phyloP scores from a whole-genome alignment of 2,797 vertebrate species.

The Sebastes matsubarae region DNA sequence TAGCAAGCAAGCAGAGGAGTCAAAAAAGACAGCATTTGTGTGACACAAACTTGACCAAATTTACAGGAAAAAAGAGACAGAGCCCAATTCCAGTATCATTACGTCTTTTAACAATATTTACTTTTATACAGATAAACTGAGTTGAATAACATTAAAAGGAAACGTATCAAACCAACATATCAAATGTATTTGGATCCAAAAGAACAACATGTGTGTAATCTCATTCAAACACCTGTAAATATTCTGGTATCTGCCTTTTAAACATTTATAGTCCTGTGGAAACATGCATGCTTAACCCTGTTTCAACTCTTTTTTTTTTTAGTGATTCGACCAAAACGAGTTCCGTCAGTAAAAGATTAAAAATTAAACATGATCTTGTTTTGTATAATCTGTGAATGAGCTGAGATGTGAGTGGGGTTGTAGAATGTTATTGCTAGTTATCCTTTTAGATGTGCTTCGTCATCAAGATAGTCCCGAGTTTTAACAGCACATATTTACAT shows the following conservation, averaged over 20 bases:
- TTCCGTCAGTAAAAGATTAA: background rate
- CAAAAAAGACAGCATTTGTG: background rate
- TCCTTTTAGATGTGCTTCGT: background rate
- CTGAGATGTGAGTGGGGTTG: background rate
- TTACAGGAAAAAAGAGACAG: background rate
- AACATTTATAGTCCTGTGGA: background rate
- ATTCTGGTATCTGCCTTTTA: background rate
- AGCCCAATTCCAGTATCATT: background rate
- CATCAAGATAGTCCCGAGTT: slow-evolving; percentile 6
- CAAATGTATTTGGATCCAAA: background rate
- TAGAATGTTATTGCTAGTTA: background rate
- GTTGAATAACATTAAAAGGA: background rate
- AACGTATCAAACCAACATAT: background rate
- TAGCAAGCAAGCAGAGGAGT: background rate
- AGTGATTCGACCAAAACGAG: background rate
- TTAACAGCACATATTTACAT: slow-evolving; percentile 20
- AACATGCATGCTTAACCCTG: background rate
- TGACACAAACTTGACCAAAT: no score
- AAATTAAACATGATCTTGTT: background rate
- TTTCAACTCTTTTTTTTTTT: no score
- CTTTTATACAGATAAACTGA: background rate
- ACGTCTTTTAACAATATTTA: background rate
- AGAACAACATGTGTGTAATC: background rate
- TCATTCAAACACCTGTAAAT: background rate
- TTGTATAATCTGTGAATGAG: background rate